Percentiles rank a stretch among this genome's conserved stretches.
phyloP scores from a whole-genome alignment of 2,113 vertebrate species.

The Excalfactoria chinensis region DNA sequence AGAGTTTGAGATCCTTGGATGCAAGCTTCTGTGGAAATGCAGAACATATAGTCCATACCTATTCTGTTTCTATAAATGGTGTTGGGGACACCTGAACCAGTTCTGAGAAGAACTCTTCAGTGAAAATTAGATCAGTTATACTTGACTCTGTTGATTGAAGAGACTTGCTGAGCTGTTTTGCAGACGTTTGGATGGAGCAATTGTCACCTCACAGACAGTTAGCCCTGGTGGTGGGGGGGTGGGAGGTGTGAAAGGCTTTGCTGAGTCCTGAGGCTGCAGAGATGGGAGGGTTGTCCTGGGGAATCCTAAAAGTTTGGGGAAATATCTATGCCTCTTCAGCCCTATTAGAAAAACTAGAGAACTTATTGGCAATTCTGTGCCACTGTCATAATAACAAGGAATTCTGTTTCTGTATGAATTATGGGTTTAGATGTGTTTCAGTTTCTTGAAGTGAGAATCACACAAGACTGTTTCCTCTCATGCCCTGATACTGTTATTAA shows the following conservation, averaged over 20 bases:
- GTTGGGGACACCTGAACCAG: background rate
- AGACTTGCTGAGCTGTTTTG: slow-evolving; percentile 28
- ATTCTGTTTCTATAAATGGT: background rate
- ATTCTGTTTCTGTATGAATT: background rate
- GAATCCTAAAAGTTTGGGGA: background rate
- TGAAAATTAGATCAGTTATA: slow-evolving; percentile 40
- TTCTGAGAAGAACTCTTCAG: slow-evolving; percentile 1
- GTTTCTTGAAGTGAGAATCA: background rate
- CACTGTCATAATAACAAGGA: background rate
- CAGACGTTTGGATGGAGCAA: slow-evolving; percentile 1
- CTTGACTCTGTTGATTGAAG: slow-evolving; percentile 10
- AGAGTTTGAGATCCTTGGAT: background rate
- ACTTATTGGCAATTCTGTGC: background rate
- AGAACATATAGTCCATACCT: background rate
- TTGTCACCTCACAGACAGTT: slow-evolving; percentile 23
- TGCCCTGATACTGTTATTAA: background rate
- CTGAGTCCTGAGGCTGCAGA: background rate
- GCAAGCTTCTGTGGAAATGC: background rate
- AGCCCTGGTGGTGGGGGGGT: background rate
- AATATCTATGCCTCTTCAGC: background rate
- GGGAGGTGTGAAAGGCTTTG: background rate
- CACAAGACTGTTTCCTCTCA: background rate
- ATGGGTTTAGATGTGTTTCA: background rate
- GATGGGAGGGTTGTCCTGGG: background rate
- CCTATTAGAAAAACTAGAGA: background rate